phyloP scores from a whole-genome alignment of 2,888 invertebrate genomes.

The Scaptomyza tumidula region DNA sequence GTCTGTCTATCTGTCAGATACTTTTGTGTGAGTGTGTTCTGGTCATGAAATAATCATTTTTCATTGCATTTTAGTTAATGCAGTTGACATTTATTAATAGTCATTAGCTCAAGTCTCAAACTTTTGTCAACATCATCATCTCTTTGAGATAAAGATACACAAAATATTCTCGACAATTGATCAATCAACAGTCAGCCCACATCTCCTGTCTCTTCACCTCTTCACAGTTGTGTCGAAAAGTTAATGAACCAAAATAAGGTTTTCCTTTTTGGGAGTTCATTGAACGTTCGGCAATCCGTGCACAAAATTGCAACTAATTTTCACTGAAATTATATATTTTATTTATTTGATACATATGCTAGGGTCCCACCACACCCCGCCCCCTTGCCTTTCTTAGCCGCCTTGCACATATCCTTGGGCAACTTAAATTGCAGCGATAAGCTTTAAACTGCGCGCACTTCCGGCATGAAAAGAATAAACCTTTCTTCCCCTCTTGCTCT shows the following conservation, averaged over 20 bases:
- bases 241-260: conserved; percentile 56
- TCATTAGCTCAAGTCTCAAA: conserved; percentile 53
- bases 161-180: conserved; percentile 37
- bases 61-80: conserved; percentile 74
- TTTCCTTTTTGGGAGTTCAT: conserved; percentile 54
- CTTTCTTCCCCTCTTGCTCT: conserved; percentile 5
- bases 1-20: conserved; percentile 47
- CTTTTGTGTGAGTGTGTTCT: conserved; percentile 46
- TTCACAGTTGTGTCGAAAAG: conserved; percentile 70
- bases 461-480: conserved; percentile 59
- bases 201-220: conserved; percentile 32
- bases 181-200: conserved; percentile 74
- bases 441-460: conserved; percentile 79
- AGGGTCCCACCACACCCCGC: neutral
- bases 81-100: conserved; percentile 74
- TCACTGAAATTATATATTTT: conserved; percentile 68
- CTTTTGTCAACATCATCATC: conserved; percentile 43
- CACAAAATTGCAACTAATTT: conserved; percentile 76
- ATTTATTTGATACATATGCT: conserved; percentile 47
- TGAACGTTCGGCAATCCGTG: conserved; percentile 62
- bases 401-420: conserved; percentile 50
- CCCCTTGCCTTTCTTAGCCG: neutral
- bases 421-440: conserved; percentile 80
- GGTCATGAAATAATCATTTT: conserved; percentile 74
- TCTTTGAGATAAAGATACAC: conserved; percentile 44